Conservation (phyloP, 2,797 vertebrate genomes). For the Hapalemur alaotrensis region DNA sequence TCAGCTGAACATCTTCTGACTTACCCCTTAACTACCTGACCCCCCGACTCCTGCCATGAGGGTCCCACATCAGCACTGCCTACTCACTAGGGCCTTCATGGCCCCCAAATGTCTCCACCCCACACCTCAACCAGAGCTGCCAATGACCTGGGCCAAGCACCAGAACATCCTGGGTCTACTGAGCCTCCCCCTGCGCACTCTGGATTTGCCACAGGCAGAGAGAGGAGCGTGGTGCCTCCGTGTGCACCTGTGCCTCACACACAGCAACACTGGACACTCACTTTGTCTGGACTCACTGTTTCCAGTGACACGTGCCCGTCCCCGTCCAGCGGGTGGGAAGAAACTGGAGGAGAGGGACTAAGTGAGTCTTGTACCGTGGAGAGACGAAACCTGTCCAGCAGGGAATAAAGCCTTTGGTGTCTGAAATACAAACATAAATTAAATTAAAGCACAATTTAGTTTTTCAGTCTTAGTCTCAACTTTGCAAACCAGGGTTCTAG, state of each 20-base stretch:
- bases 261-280: slow-evolving; percentile 71
- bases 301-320: slow-evolving; percentile 91
- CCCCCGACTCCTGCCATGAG: accelerated
- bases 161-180: accelerated
- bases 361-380: slow-evolving; percentile 89
- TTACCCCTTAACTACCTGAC: background rate
- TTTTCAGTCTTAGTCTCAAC: background rate
- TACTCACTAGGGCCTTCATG: background rate
- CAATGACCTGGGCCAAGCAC: background rate
- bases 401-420: slow-evolving; percentile 97
- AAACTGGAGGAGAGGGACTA: slow-evolving; percentile 90
- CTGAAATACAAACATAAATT: slow-evolving; percentile 81
- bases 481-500: background rate
- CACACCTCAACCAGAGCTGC: background rate
- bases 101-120: background rate
- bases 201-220: accelerated
- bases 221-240: accelerated
- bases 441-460: background rate
- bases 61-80: background rate
- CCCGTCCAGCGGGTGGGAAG: slow-evolving; percentile 95
- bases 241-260: accelerated
- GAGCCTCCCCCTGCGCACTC: too few relatives aligned
- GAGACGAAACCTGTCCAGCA: slow-evolving; percentile 97
- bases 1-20: too few relatives aligned
- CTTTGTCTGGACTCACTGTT: slow-evolving; percentile 92